Evolutionary conservation across 1,140 invertebrate species (phyloP).

Genomic region (Dryas iulia): DNA sequence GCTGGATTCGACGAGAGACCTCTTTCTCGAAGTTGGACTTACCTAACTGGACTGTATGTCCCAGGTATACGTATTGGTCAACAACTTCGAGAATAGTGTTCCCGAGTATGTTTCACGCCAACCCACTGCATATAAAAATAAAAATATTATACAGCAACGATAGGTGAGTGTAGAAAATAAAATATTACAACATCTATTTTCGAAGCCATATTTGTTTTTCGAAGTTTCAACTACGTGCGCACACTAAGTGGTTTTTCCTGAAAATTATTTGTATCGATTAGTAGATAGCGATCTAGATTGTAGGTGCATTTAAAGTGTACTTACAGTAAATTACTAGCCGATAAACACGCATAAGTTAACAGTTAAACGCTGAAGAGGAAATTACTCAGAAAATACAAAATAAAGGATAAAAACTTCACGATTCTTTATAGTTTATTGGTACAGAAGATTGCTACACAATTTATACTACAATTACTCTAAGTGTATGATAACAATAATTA

Average conservation of each 20-base stretch:
- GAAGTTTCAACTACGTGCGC: too few species aligned
- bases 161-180: too few species aligned
- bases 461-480: background rate
- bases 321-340: constrained; percentile 13
- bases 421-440: background rate
- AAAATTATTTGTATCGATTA: constrained; percentile 13
- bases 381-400: background rate
- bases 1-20: too few species aligned
- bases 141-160: too few species aligned
- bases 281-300: constrained; percentile 11
- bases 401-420: background rate
- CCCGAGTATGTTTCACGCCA: too few species aligned
- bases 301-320: constrained; percentile 1
- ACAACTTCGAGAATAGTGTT: too few species aligned
- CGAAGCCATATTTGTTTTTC: too few species aligned
- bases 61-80: too few species aligned
- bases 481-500: background rate
- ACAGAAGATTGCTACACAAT: background rate
- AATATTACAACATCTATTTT: too few species aligned
- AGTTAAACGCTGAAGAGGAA: background rate
- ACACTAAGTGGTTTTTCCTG: constrained; percentile 10
- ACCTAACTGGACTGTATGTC: too few species aligned
- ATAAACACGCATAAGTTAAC: constrained; percentile 8
- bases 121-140: too few species aligned
- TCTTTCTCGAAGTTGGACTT: too few species aligned